phyloP scores from a whole-genome alignment of 2,888 invertebrate species.

The Argyresthia goedartella region DNA sequence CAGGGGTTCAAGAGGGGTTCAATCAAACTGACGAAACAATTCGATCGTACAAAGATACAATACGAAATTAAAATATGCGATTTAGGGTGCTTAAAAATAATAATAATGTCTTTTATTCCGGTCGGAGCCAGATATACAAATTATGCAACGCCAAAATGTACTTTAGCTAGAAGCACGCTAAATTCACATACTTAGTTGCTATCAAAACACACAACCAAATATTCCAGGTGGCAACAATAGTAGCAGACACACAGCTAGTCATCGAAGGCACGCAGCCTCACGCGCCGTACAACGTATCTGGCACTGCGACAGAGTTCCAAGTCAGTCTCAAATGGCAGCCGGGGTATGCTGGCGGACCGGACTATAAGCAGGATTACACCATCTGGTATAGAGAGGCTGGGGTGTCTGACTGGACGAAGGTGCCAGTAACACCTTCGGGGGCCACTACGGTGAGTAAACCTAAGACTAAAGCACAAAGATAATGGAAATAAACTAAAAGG shows the following conservation, averaged over 20 bases:
- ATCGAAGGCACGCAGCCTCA: slow-evolving; percentile 97
- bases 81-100: too few relatives aligned
- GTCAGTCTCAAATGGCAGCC: slow-evolving; percentile 95
- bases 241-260: slow-evolving; percentile 89
- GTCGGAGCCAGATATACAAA: too few relatives aligned
- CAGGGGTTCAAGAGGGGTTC: too few relatives aligned
- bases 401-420: slow-evolving; percentile 91
- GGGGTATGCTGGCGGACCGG: slow-evolving; percentile 94
- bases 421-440: slow-evolving; percentile 93
- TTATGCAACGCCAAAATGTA: too few relatives aligned
- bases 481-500: too few relatives aligned
- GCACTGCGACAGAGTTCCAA: slow-evolving; percentile 89
- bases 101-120: too few relatives aligned
- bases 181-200: too few relatives aligned
- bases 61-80: too few relatives aligned
- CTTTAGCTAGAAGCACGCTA: too few relatives aligned
- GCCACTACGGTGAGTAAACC: slow-evolving; percentile 72
- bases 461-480: not conserved
- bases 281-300: slow-evolving; percentile 95
- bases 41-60: too few relatives aligned
- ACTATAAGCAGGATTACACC: slow-evolving; percentile 95
- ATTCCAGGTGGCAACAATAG: slow-evolving; percentile 87
- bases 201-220: not conserved
- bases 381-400: slow-evolving; percentile 95
- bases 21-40: too few relatives aligned